Percentiles rank a stretch among this genome's conserved stretches.
Evolutionary conservation across 2,888 invertebrate genomes (phyloP).

Genomic region (Dichetophora obliterata): DNA sequence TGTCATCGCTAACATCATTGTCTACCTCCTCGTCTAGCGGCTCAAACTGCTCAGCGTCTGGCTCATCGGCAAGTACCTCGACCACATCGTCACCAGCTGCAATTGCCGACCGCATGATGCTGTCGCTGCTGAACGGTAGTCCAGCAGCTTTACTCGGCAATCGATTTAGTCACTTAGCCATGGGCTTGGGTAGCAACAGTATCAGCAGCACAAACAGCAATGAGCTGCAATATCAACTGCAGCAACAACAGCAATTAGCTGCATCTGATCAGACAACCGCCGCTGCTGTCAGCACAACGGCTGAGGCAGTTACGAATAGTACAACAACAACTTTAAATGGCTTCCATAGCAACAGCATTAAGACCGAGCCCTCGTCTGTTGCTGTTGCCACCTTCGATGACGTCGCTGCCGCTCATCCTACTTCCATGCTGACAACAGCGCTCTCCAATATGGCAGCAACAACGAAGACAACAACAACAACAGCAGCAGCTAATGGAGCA

Average conservation of each 20-base stretch:
- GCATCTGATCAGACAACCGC: neutral
- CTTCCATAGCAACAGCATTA: slow-evolving; percentile 15
- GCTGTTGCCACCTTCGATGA: slow-evolving; percentile 28
- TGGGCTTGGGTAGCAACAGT: slow-evolving; percentile 54
- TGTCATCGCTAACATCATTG: slow-evolving; percentile 12
- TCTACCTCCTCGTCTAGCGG: slow-evolving; percentile 47
- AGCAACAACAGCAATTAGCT: slow-evolving; percentile 38
- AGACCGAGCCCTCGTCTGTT: slow-evolving; percentile 19
- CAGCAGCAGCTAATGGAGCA: slow-evolving; percentile 59
- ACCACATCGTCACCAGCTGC: slow-evolving; percentile 57
- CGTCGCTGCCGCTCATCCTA: neutral
- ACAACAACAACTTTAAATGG: slow-evolving; percentile 20
- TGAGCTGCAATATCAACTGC: slow-evolving; percentile 37
- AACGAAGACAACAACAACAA: slow-evolving; percentile 43
- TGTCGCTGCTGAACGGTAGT: slow-evolving; percentile 53
- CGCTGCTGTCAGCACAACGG: neutral
- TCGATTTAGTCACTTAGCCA: slow-evolving; percentile 63
- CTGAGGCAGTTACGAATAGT: neutral
- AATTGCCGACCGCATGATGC: slow-evolving; percentile 55
- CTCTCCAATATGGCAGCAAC: slow-evolving; percentile 18
- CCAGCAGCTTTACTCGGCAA: slow-evolving; percentile 61
- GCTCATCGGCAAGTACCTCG: slow-evolving; percentile 58
- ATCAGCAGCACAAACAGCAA: slow-evolving; percentile 32
- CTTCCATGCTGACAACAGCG: neutral
- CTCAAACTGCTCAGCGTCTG: slow-evolving; percentile 50